Percentiles rank a stretch among this genome's conserved stretches.
These are phyloP conservation scores for Pollimyrus isidori DNA, from an alignment of 2,113 vertebrate genomes.

Conservation along the genomic window DNA sequence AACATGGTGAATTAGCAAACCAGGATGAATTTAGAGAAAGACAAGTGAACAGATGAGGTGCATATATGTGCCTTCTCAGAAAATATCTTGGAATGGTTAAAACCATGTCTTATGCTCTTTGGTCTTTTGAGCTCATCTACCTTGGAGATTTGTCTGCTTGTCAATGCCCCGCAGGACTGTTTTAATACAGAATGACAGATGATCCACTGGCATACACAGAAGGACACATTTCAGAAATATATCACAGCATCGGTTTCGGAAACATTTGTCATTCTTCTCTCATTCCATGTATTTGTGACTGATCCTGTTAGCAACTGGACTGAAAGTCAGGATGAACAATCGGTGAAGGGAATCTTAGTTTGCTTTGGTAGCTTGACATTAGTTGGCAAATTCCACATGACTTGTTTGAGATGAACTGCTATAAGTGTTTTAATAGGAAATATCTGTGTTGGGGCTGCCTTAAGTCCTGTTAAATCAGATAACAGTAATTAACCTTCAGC, in stretches of 20 bases:
- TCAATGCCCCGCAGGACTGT: not conserved
- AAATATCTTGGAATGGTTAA: not conserved
- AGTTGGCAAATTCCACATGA: not conserved
- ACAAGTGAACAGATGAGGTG: not conserved
- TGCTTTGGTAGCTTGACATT: not conserved
- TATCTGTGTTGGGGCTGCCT: not conserved
- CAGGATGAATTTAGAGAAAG: not conserved
- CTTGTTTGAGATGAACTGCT: not conserved
- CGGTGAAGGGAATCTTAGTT: not conserved
- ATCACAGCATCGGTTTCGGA: not conserved
- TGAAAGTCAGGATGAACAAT: not conserved
- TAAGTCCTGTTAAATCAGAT: not conserved
- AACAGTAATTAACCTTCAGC: not conserved
- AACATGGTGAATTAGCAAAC: not conserved
- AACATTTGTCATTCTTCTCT: not conserved
- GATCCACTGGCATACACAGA: not conserved
- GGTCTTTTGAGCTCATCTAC: not conserved
- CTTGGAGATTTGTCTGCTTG: not conserved
- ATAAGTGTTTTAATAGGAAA: not conserved
- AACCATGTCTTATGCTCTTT: not conserved
- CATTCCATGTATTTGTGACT: not conserved
- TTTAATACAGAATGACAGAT: not conserved
- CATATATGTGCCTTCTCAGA: not conserved
- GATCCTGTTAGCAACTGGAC: not conserved
- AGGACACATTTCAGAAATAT: not conserved